phyloP scores from a whole-genome alignment of 2,113 vertebrate genomes.

The Conger conger region DNA sequence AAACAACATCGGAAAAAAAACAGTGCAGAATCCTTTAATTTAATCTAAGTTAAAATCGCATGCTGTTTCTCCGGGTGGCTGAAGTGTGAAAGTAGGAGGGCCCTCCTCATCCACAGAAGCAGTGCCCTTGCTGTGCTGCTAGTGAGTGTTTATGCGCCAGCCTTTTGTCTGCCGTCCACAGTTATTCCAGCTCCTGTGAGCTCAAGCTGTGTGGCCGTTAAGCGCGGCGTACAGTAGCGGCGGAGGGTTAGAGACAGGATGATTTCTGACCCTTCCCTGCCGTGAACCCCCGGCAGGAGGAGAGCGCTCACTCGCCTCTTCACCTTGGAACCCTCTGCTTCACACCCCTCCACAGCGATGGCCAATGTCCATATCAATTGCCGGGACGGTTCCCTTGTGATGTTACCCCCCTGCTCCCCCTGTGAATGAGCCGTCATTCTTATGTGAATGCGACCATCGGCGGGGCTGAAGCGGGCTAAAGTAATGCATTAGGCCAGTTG shows the following conservation, averaged over 20 bases:
- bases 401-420: constrained; percentile 10
- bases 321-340: neutral
- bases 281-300: neutral
- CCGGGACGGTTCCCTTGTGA: constrained; percentile 28
- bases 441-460: constrained; percentile 31
- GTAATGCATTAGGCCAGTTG: constrained; percentile 37
- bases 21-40: neutral
- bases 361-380: constrained; percentile 27
- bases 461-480: constrained; percentile 30
- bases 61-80: constrained; percentile 51
- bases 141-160: constrained; percentile 54
- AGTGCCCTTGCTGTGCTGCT: constrained; percentile 48
- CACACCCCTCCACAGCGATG: constrained; percentile 6
- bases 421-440: constrained; percentile 31
- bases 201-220: constrained; percentile 33
- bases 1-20: neutral
- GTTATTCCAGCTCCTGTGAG: constrained; percentile 52
- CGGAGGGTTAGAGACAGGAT: constrained; percentile 16
- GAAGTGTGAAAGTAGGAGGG: constrained; percentile 55
- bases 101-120: constrained; percentile 50
- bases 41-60: constrained; percentile 49
- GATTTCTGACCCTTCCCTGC: neutral
- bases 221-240: constrained; percentile 5
- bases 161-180: constrained; percentile 47
- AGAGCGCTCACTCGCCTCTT: neutral